Base-by-base conservation (phyloP, 1,140 invertebrate species). In the Apis laboriosa region DNA sequence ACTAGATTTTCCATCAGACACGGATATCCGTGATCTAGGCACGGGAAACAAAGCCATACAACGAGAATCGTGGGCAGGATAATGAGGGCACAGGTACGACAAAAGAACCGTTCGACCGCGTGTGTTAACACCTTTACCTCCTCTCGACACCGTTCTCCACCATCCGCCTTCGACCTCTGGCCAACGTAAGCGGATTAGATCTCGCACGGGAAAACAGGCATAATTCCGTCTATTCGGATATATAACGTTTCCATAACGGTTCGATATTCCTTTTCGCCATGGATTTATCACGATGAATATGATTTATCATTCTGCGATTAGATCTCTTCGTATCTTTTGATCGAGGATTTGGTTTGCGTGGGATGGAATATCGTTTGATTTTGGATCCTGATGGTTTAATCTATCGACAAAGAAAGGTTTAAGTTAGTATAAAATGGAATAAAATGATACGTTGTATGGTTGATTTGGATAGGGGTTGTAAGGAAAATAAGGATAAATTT, bases 21-120 rank as follows among this genome's bases (percentile, higher is more conserved):
- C 19, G 21, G 76, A 58, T 68, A 64, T 58, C 34, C 3, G 17
- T 5, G 76, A 15, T 21, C 19, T 53, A 34, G 17, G 9, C 49
- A 13, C 49, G 19, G 43, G 56, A 53, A 70, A 71, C 55, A 43
- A 43, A 43, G 34, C 34, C 19, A 12, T n/a, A n/a, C 49, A 21
- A 19, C 19, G 51, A 53, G 67, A 43, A 55, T 34, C 77, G 77
- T 72, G 58, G 68, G 19, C 49, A 80, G 58, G 77, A 80, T 72
- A 72, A 72, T 21, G 68, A 80, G 70, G 60, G 28, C 70, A 60
- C 53, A 80, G 71, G 53, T 81, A 81, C 72, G 72, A 76, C 72
- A 51, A 75, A 67, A 67, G 79, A 64, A 73, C 60, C 78, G 70
- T 80, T 80, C 24, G 70, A 80, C 49, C 74, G 12, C 15, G 51